Evolutionary conservation across 1,140 invertebrate genomes (phyloP).

Genomic region (Drosophila miranda): DNA sequence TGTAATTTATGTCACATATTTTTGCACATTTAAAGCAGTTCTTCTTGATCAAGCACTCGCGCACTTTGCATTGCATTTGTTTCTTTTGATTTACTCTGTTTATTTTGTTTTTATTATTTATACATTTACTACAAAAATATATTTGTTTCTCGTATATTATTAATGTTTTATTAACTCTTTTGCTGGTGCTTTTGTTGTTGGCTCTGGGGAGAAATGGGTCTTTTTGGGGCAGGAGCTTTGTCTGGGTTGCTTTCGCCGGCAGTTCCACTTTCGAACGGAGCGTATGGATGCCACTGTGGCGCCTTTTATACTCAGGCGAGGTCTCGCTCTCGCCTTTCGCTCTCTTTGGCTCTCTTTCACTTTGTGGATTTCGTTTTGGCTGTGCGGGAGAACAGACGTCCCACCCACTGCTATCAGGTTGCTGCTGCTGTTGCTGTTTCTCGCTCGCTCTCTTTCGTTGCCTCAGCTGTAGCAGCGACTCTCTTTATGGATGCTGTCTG

Average conservation of each 20-base stretch:
- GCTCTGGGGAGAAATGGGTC: conserved; percentile 10
- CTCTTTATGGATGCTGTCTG: conserved; percentile 3
- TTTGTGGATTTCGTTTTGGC: conserved; percentile 6
- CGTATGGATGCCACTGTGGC: conserved; percentile 19
- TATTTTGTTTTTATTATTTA: conserved; percentile 33
- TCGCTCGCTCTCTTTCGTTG: conserved; percentile 9
- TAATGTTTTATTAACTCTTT: conserved; percentile 24
- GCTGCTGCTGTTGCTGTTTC: neutral
- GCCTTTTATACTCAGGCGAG: conserved; percentile 51
- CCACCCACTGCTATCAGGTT: too few species aligned
- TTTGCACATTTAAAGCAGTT: neutral
- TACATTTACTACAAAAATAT: conserved; percentile 55
- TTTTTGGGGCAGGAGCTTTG: conserved; percentile 21
- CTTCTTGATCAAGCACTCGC: conserved; percentile 16
- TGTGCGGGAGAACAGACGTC: neutral
- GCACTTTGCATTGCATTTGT: conserved; percentile 12
- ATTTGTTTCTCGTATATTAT: conserved; percentile 28
- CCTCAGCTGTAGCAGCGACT: conserved; percentile 4
- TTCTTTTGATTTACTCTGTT: conserved; percentile 10
- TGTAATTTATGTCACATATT: conserved; percentile 11
- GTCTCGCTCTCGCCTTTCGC: neutral
- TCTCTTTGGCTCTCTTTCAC: neutral
- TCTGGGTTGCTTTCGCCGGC: conserved; percentile 58
- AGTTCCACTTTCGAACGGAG: conserved; percentile 70
- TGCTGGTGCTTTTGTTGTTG: conserved; percentile 5